Conservation (phyloP, 2,797 vertebrate species). For the Pachyuromys duprasi region DNA sequence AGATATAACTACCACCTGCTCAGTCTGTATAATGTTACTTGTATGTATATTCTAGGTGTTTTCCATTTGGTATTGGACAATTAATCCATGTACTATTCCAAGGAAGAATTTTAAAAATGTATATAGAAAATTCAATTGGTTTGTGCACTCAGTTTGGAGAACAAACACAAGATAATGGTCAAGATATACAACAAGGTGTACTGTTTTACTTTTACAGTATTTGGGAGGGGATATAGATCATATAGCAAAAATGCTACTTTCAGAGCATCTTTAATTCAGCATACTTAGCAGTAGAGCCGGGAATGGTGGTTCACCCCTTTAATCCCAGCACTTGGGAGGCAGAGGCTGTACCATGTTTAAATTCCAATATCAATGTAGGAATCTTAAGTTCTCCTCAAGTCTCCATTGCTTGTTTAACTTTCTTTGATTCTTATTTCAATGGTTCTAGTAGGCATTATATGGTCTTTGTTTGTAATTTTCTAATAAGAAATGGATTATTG, state of each 20-base stretch:
- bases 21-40: too few species aligned
- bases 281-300: too few species aligned
- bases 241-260: not conserved
- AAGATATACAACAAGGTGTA: not conserved
- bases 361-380: not conserved
- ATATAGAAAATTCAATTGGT: not conserved
- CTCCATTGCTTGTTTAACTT: not conserved
- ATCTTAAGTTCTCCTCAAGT: not conserved
- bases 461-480: not conserved
- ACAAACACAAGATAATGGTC: not conserved
- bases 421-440: not conserved
- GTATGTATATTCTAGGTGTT: too few species aligned
- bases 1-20: too few species aligned
- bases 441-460: not conserved
- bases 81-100: not conserved
- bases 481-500: not conserved
- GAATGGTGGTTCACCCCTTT: too few species aligned
- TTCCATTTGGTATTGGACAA: not conserved
- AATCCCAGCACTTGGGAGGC: too few species aligned
- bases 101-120: not conserved
- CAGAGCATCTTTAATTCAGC: not conserved
- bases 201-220: constrained; percentile 1
- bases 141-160: not conserved
- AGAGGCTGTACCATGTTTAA: not conserved
- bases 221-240: not conserved